phyloP scores from a whole-genome alignment of 2,797 vertebrate genomes.

The Antrozous pallidus region DNA sequence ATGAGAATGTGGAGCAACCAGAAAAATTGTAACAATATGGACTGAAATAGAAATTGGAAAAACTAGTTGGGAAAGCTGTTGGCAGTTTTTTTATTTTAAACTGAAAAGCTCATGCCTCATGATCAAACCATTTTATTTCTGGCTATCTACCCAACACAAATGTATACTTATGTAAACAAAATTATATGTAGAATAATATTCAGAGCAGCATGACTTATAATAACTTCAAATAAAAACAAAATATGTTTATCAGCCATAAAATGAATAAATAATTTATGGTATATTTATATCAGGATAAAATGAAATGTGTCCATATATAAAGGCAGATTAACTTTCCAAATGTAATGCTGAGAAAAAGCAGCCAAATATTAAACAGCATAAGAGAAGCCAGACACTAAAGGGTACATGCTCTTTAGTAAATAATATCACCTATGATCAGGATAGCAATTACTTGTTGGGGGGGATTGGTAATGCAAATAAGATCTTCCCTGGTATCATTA shows the following conservation, averaged over 20 bases:
- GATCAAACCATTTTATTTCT: background rate
- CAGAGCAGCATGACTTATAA: background rate
- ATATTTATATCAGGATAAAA: background rate
- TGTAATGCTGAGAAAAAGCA: background rate
- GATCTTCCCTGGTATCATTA: background rate
- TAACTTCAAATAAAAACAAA: background rate
- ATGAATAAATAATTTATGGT: conserved; percentile 15
- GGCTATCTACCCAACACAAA: background rate
- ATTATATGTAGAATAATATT: background rate
- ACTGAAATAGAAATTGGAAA: background rate
- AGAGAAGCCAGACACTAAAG: background rate
- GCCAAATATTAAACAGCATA: background rate
- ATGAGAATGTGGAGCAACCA: background rate
- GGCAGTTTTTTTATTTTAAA: background rate
- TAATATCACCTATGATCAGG: background rate
- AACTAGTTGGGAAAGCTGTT: background rate
- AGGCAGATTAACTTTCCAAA: background rate
- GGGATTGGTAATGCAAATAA: background rate
- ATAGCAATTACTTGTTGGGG: background rate
- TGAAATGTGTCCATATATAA: background rate
- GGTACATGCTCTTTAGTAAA: background rate
- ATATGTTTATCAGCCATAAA: background rate
- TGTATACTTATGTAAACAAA: background rate
- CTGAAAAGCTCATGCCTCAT: background rate
- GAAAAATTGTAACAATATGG: background rate